Evolutionary conservation across 2,113 vertebrate genomes (phyloP).

Genomic region (Rattus rattus): DNA sequence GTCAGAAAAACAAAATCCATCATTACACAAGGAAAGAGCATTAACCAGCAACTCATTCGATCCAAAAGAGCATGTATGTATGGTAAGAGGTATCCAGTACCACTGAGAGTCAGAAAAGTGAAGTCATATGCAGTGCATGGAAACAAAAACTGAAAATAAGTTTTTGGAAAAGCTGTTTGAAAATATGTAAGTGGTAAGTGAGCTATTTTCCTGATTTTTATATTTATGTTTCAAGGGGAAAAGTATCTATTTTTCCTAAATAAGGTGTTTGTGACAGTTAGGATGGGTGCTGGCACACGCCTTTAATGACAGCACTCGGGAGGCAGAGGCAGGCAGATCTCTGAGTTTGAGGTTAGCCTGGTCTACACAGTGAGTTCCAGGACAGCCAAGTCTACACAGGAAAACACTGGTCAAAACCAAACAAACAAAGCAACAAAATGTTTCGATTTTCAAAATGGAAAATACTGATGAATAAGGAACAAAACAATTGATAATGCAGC

Average conservation of each 20-base stretch:
- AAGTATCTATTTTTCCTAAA: not conserved
- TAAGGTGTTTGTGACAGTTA: not conserved
- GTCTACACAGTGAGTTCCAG: not conserved
- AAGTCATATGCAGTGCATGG: not conserved
- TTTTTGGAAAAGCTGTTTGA: not conserved
- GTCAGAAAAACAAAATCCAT: constrained; percentile 15
- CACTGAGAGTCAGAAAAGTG: constrained; percentile 18
- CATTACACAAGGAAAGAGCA: not conserved
- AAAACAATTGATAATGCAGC: not conserved
- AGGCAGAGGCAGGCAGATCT: not conserved
- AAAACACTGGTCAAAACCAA: not conserved
- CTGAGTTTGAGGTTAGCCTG: not conserved
- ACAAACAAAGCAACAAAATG: not conserved
- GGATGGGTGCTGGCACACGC: not conserved
- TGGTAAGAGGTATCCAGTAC: not conserved
- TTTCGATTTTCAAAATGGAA: not conserved
- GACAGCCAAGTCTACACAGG: not conserved
- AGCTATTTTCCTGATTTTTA: not conserved
- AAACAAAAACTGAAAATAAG: not conserved
- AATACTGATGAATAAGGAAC: not conserved
- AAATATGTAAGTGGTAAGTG: constrained; percentile 13
- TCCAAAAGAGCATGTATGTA: not conserved
- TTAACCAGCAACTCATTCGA: constrained; percentile 12
- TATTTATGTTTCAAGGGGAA: not conserved
- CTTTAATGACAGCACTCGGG: not conserved